A percentile compares a stretch with the other conserved stretches of the same genome.
phyloP scores from a whole-genome alignment of 2,113 vertebrate genomes.

The Urocynchramus pylzowi region DNA sequence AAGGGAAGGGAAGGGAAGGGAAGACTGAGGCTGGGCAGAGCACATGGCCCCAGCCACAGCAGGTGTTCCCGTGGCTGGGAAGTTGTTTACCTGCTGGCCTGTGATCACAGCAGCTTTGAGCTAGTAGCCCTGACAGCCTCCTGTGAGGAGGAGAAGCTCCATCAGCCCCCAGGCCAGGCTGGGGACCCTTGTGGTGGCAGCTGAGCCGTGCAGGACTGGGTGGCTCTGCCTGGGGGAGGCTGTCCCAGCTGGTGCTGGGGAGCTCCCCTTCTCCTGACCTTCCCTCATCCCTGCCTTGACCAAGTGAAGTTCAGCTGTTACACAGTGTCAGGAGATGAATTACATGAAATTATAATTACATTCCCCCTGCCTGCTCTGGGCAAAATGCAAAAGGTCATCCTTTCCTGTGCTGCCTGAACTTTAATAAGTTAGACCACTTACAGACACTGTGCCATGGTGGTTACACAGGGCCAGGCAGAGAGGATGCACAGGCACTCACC shows the following conservation, averaged over 20 bases:
- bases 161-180: not conserved
- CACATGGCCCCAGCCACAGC: accelerated
- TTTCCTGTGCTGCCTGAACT: slow-evolving; percentile 32
- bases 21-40: not conserved
- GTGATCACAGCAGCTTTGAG: not conserved
- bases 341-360: slow-evolving; percentile 45
- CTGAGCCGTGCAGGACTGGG: accelerated
- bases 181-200: accelerated
- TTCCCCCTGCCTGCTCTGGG: slow-evolving; percentile 46
- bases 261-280: not conserved
- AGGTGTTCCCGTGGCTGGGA: not conserved
- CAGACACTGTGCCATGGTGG: slow-evolving; percentile 11
- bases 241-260: not conserved
- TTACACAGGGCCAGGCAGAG: not conserved
- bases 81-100: not conserved
- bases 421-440: slow-evolving; percentile 35
- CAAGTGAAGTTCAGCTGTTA: not conserved
- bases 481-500: not conserved
- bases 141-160: not conserved
- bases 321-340: slow-evolving; percentile 30
- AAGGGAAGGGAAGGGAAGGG: not conserved
- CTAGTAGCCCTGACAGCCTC: not conserved
- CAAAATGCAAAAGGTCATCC: slow-evolving; percentile 66
- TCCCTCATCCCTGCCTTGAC: not conserved
- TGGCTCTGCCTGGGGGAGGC: accelerated